Conservation (phyloP, 1,140 invertebrate species). For the Bemisia tabaci region DNA sequence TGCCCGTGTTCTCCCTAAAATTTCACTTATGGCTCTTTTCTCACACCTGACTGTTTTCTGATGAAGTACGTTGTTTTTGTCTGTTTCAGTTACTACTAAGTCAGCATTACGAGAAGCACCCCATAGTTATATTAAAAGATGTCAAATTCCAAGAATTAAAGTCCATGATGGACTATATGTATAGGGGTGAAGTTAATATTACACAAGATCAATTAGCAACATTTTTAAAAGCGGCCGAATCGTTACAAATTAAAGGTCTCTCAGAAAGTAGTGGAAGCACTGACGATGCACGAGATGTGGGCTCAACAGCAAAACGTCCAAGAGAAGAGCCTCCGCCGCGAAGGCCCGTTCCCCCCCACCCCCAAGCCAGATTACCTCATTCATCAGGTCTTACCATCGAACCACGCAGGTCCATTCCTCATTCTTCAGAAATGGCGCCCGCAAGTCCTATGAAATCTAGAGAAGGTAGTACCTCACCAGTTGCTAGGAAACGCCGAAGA, state of each 20-base stretch:
- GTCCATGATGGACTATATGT: conserved; percentile 91
- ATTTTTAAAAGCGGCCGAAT: conserved; percentile 79
- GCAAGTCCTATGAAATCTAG: conserved; percentile 17
- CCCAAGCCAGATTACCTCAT: conserved; percentile 11
- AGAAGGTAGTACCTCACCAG: conserved; percentile 25
- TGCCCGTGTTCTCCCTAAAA: too few species aligned
- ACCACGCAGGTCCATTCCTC: conserved; percentile 7
- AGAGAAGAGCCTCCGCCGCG: conserved; percentile 12
- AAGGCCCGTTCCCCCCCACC: conserved; percentile 9
- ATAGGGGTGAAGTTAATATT: conserved; percentile 88
- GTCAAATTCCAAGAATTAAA: conserved; percentile 79
- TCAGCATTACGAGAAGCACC: conserved; percentile 78
- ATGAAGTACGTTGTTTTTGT: too few species aligned
- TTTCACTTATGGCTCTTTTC: too few species aligned
- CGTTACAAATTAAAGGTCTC: conserved; percentile 79
- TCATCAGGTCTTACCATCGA: conserved; percentile 14
- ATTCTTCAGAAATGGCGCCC: conserved; percentile 13
- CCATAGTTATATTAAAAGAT: conserved; percentile 81
- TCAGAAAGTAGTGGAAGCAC: conserved; percentile 48
- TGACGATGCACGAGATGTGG: conserved; percentile 17
- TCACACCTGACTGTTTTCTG: too few species aligned
- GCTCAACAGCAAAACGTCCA: conserved; percentile 8
- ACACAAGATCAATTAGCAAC: conserved; percentile 79
- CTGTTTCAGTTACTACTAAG: conserved; percentile 59
- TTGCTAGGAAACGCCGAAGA: conserved; percentile 24